Evolutionary conservation across 2,113 vertebrate species (phyloP).

Genomic region (Galeopterus variegatus): DNA sequence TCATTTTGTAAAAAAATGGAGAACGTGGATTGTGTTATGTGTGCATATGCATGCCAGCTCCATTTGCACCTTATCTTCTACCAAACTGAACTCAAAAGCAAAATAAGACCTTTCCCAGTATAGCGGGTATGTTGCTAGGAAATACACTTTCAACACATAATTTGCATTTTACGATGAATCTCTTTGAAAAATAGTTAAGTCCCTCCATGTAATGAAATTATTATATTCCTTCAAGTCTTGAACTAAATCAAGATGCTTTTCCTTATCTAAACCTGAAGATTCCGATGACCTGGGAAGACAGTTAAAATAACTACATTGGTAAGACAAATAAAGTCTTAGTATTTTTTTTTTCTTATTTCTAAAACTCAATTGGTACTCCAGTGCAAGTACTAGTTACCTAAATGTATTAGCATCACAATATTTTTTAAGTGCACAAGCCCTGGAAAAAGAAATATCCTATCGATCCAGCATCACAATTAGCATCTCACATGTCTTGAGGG

Average conservation of each 20-base stretch:
- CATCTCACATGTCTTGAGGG: background rate
- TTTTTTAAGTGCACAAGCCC: background rate
- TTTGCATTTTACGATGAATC: background rate
- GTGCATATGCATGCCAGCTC: background rate
- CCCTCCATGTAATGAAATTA: background rate
- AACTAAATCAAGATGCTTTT: background rate
- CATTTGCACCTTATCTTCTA: background rate
- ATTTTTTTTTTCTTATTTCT: slow-evolving; percentile 42
- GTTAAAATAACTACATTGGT: background rate
- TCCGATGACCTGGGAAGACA: background rate
- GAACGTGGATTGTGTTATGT: background rate
- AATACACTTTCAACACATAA: background rate
- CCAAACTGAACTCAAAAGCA: background rate
- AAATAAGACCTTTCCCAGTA: background rate
- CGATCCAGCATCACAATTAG: background rate
- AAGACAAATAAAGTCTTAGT: background rate
- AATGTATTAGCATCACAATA: background rate
- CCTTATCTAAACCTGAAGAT: background rate
- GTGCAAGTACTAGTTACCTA: background rate
- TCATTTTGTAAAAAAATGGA: background rate
- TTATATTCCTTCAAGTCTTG: slow-evolving; percentile 7
- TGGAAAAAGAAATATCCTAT: background rate
- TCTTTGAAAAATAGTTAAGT: slow-evolving; percentile 19
- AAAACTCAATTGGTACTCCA: background rate
- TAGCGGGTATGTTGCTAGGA: background rate